A percentile compares a stretch with the other conserved stretches of the same genome.
phyloP scores from a whole-genome alignment of 1,140 invertebrate genomes.

The Armadillidium nasatum region DNA sequence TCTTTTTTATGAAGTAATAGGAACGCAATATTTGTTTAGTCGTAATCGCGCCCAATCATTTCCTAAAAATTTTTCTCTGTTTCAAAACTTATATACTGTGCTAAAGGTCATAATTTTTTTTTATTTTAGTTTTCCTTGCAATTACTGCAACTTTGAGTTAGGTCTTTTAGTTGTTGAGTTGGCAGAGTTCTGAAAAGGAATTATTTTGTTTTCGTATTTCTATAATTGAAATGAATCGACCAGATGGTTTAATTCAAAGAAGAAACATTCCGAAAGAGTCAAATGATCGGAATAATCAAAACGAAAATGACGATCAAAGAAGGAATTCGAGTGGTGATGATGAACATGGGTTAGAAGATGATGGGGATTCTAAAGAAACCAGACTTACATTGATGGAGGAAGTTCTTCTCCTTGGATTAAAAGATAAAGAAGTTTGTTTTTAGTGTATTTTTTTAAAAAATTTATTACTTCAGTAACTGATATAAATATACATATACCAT shows the following conservation, averaged over 20 bases:
- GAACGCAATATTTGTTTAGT: too few relatives aligned
- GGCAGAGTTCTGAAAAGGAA: neutral
- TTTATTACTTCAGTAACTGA: slow-evolving; percentile 36
- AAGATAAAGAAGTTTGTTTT: slow-evolving; percentile 86
- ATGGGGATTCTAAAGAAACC: slow-evolving; percentile 91
- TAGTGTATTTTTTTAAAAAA: slow-evolving; percentile 17
- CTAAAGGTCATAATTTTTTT: too few relatives aligned
- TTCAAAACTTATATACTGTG: too few relatives aligned
- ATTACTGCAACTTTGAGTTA: neutral
- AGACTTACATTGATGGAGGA: slow-evolving; percentile 99
- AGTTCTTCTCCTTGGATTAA: slow-evolving; percentile 90
- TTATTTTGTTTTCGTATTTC: slow-evolving; percentile 24
- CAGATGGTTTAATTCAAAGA: slow-evolving; percentile 81
- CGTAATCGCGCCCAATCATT: too few relatives aligned
- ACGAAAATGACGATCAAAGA: slow-evolving; percentile 50
- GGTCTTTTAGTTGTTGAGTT: slow-evolving; percentile 23
- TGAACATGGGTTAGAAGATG: slow-evolving; percentile 56
- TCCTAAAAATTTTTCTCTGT: too few relatives aligned
- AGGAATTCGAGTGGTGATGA: slow-evolving; percentile 53
- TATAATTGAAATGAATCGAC: slow-evolving; percentile 66
- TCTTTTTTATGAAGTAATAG: too few relatives aligned
- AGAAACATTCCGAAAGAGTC: slow-evolving; percentile 67
- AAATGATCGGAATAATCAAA: slow-evolving; percentile 56
- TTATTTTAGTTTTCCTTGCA: too few relatives aligned
- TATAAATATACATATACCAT: too few relatives aligned